phyloP scores from a whole-genome alignment of 2,113 vertebrate species.

The Murina feae region DNA sequence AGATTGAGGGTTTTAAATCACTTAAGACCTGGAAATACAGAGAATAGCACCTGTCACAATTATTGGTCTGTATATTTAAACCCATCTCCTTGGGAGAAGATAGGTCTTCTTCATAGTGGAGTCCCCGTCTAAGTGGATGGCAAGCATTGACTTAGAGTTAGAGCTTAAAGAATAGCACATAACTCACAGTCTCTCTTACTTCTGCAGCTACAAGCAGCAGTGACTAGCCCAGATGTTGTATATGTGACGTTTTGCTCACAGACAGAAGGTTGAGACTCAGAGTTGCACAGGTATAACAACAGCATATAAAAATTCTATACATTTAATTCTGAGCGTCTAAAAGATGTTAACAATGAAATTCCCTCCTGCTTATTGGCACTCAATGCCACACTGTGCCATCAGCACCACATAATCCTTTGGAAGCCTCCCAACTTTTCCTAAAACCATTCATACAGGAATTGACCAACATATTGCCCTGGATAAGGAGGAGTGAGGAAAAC shows the following conservation, averaged over 20 bases:
- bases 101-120: neutral
- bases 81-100: neutral
- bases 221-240: neutral
- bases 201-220: neutral
- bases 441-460: neutral
- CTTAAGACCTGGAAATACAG: neutral
- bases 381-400: neutral
- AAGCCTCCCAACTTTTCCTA: neutral
- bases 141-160: neutral
- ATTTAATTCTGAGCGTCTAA: slow-evolving; percentile 15
- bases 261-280: neutral
- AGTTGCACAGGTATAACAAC: neutral
- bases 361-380: neutral
- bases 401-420: neutral
- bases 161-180: neutral
- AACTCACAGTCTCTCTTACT: neutral
- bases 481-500: neutral
- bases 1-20: neutral
- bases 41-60: neutral
- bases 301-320: neutral
- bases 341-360: neutral
- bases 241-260: neutral
- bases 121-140: neutral
- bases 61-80: neutral
- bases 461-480: neutral